These are phyloP conservation scores for Cephus cinctus DNA, from an alignment of 1,140 invertebrate species.

Conservation along the genomic window DNA sequence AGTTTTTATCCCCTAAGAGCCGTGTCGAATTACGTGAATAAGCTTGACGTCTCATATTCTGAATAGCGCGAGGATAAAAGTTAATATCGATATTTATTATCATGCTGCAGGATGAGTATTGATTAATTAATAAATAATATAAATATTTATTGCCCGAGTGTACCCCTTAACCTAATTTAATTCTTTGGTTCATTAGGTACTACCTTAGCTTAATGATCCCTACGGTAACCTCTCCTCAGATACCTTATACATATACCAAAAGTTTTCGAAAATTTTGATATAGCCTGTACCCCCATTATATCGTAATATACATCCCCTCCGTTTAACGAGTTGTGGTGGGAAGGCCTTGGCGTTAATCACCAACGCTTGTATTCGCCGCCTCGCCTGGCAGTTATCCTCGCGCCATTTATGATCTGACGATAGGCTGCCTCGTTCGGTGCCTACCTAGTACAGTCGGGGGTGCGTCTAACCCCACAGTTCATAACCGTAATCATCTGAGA, in stretches of 20 bases:
- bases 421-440: too few species aligned
- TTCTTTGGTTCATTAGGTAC: too few species aligned
- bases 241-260: conserved; percentile 3
- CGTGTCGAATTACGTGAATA: too few species aligned
- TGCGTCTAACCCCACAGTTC: too few species aligned
- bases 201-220: too few species aligned
- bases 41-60: conserved; percentile 1
- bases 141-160: neutral
- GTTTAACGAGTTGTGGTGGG: conserved; percentile 18
- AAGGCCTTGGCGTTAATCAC: conserved; percentile 15
- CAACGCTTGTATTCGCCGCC: conserved; percentile 17
- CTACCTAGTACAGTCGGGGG: too few species aligned
- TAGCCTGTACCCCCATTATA: conserved; percentile 11
- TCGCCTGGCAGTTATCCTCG: conserved; percentile 14
- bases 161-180: too few species aligned
- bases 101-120: neutral
- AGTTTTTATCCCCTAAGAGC: too few species aligned
- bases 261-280: conserved; percentile 8
- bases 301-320: conserved; percentile 13
- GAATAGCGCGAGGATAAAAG: neutral
- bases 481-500: conserved; percentile 3
- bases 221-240: neutral
- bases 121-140: neutral
- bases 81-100: neutral
- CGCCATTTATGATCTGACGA: conserved; percentile 19